Evolutionary conservation across 1,140 invertebrate species (phyloP).

Genomic region (Nasonia vitripennis): DNA sequence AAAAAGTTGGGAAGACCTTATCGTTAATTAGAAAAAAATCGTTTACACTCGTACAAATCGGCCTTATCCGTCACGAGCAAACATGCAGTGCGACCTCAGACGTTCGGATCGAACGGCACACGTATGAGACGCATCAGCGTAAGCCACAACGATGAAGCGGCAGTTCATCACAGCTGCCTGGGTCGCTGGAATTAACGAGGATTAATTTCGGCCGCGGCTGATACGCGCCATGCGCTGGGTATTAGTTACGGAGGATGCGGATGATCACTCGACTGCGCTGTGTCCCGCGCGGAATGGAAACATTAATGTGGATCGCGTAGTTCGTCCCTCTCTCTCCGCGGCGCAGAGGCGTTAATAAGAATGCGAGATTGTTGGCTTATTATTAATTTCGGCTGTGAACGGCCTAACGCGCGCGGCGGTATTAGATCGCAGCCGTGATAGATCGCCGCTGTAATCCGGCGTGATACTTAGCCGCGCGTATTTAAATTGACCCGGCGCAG

Average conservation of each 20-base stretch:
- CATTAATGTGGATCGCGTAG: conserved; percentile 11
- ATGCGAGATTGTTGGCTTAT: conserved; percentile 9
- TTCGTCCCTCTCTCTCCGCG: not conserved
- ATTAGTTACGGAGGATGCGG: conserved; percentile 16
- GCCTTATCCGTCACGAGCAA: too few species aligned
- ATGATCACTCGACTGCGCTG: not conserved
- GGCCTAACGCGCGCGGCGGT: not conserved
- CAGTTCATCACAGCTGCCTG: not conserved
- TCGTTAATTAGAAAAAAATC: too few species aligned
- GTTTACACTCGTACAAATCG: too few species aligned
- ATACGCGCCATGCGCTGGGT: not conserved
- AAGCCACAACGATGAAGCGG: not conserved
- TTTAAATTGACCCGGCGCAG: not conserved
- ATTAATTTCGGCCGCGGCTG: conserved; percentile 23
- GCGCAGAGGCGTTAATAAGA: not conserved
- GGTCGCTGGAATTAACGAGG: conserved; percentile 15
- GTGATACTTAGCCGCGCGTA: too few species aligned
- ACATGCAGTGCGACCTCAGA: not conserved
- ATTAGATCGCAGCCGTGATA: too few species aligned
- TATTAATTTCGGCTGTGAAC: not conserved
- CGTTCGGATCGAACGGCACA: not conserved
- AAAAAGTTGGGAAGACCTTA: too few species aligned
- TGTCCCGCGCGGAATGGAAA: not conserved
- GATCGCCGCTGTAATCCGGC: too few species aligned
- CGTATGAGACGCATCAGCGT: not conserved